phyloP scores from a whole-genome alignment of 1,140 invertebrate species.

The Aporrectodea caliginosa region DNA sequence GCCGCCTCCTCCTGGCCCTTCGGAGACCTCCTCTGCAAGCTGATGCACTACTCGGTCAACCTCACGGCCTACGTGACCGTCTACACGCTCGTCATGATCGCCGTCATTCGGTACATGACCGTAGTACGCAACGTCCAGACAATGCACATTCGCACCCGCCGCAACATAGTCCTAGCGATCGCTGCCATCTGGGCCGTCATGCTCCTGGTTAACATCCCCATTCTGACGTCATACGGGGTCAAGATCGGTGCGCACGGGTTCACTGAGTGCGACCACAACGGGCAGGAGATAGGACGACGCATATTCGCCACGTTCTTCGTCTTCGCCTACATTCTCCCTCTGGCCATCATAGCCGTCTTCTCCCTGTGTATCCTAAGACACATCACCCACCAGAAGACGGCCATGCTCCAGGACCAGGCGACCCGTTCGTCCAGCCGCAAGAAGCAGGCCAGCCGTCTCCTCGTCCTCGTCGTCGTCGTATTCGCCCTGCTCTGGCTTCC shows the following conservation, averaged over 20 bases:
- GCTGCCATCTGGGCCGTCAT: slow-evolving; percentile 69
- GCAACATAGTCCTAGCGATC: slow-evolving; percentile 62
- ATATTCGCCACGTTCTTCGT: slow-evolving; percentile 13
- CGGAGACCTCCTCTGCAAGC: slow-evolving; percentile 31
- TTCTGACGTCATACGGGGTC: slow-evolving; percentile 61
- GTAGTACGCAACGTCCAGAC: neutral
- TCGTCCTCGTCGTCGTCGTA: slow-evolving; percentile 30
- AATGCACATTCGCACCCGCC: neutral
- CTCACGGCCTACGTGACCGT: slow-evolving; percentile 85
- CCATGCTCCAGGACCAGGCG: slow-evolving; percentile 62
- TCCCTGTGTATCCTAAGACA: slow-evolving; percentile 1
- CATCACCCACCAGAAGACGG: neutral
- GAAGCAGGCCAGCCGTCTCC: slow-evolving; percentile 22
- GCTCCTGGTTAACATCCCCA: slow-evolving; percentile 69
- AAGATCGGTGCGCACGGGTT: slow-evolving; percentile 64
- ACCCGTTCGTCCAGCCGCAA: slow-evolving; percentile 23
- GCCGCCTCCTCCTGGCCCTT: slow-evolving; percentile 30
- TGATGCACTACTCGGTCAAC: slow-evolving; percentile 38
- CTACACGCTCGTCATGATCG: slow-evolving; percentile 89
- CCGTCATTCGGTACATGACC: slow-evolving; percentile 65
- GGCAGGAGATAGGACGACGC: neutral
- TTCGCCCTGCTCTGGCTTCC: slow-evolving; percentile 32
- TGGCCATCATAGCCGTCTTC: neutral
- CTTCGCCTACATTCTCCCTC: slow-evolving; percentile 10
- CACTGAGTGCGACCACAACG: slow-evolving; percentile 40